Percentiles rank a stretch among this genome's conserved stretches.
Conservation (phyloP, 35 echinoderm and acorn worm genomes). For the Patiria miniata region DNA sequence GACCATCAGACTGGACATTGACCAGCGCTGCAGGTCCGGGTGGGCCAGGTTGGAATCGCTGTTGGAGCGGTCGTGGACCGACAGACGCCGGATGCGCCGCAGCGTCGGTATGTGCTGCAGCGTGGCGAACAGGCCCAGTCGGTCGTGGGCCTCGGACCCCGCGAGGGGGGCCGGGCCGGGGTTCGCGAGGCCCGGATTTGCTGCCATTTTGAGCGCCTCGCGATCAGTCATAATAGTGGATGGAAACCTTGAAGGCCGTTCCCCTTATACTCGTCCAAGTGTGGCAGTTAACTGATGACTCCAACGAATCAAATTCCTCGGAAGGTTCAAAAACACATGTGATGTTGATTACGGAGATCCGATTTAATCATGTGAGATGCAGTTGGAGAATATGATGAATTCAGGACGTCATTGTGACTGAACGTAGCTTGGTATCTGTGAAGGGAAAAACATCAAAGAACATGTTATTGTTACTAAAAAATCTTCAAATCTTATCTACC, state of each 20-base stretch:
- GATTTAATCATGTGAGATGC: no score
- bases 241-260: not conserved
- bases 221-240: conserved; percentile 21
- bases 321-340: no score
- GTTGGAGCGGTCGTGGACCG: conserved; percentile 86
- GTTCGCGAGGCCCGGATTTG: conserved; percentile 23
- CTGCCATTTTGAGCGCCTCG: conserved; percentile 24
- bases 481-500: no score
- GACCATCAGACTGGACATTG: conserved; percentile 74
- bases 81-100: conserved; percentile 68
- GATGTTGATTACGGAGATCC: no score
- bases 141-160: conserved; percentile 62
- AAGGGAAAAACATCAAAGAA: no score
- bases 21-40: conserved; percentile 62
- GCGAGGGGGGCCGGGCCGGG: conserved; percentile 19
- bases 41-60: conserved; percentile 91
- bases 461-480: no score
- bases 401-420: no score
- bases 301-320: no score
- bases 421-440: no score
- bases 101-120: conserved; percentile 52
- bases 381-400: no score
- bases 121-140: conserved; percentile 67
- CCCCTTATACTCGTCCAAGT: not conserved
- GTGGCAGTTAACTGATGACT: no score